Evolutionary conservation across 2,888 invertebrate genomes (phyloP).

Genomic region (Macaria notata): DNA sequence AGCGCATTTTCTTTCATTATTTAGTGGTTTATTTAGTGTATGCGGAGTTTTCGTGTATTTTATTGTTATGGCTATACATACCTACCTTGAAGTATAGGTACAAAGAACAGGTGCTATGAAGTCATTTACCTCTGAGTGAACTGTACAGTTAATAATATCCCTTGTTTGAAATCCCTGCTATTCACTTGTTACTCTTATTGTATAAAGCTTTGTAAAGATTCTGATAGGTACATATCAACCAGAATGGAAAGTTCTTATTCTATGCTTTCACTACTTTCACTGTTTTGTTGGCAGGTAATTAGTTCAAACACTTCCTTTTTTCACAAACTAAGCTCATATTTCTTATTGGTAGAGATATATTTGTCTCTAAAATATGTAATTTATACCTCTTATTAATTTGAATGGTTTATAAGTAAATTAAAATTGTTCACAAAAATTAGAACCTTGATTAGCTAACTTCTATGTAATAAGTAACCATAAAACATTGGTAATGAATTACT

Average conservation of each 20-base stretch:
- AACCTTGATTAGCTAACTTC: too few species aligned
- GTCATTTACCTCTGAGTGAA: constrained; percentile 78
- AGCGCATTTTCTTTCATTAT: constrained; percentile 47
- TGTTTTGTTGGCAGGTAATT: constrained; percentile 36
- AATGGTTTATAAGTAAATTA: too few species aligned
- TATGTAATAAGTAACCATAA: too few species aligned
- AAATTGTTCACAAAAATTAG: too few species aligned
- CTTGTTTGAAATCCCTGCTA: constrained; percentile 57
- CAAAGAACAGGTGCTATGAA: constrained; percentile 76
- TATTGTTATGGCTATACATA: constrained; percentile 34
- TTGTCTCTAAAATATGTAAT: too few species aligned
- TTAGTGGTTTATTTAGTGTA: constrained; percentile 35
- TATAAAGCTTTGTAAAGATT: constrained; percentile 23
- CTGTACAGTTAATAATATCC: constrained; percentile 63
- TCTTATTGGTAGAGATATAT: too few species aligned
- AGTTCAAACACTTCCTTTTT: neutral
- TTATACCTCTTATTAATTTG: too few species aligned
- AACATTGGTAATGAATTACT: too few species aligned
- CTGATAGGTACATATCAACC: constrained; percentile 25
- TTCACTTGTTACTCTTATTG: constrained; percentile 51
- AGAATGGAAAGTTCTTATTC: constrained; percentile 53
- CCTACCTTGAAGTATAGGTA: constrained; percentile 40
- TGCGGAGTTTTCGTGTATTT: constrained; percentile 31
- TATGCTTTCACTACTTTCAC: constrained; percentile 76
- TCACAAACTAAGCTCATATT: too few species aligned